Evolutionary conservation across 2,113 vertebrate species (phyloP), one percentile per base, ranked within the genome.

Genomic region (Anser cygnoides): DNA sequence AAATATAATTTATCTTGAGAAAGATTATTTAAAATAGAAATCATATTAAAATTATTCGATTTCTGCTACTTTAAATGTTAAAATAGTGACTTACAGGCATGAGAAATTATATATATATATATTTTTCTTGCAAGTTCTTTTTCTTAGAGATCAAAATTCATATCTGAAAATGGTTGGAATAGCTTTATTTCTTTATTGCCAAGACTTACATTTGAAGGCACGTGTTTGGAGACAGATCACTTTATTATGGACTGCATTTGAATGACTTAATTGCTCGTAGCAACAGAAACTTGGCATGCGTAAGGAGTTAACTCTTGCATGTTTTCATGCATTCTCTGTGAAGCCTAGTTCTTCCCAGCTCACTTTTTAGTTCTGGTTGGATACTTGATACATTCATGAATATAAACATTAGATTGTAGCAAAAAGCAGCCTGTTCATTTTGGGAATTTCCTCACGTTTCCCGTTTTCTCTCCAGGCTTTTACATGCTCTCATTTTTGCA

Each of bases 261-360:
- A 66, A 76, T 66, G 58, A 54, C 67, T 94, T 87, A 78, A 96
- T 93, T 82, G 84, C 93, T 93, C 75, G 67, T 89, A 91, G 94
- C 88, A 96, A 93, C 94, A 92, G 78, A 75, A 96, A 62, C 82
- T 58, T 82, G 89, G 88, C 94, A 66, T 65, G 72, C 72, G 50
- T 7, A 78, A 86, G 83, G 71, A 74, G 67, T 92, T 88, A 73
- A 68, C 76, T 95, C 43, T 39, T 75, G 10, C 73, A 12, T 22
- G 54, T 86, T 87, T 72, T 74, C 0, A 10, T 59, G 76, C 9
- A 7, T 72, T 13, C 73, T 75, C 21, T 33, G 13, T 39, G 54
- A 73, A 49, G 29, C 41, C 25, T 28, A 8, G n/a, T 29, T 74
- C 43, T 87, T 84, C 62, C 52, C 63, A 71, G 39, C 62, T 80